These are phyloP conservation scores for Aleadryas rufinucha DNA, from an alignment of 2,113 vertebrate species.

Conservation along the genomic window DNA sequence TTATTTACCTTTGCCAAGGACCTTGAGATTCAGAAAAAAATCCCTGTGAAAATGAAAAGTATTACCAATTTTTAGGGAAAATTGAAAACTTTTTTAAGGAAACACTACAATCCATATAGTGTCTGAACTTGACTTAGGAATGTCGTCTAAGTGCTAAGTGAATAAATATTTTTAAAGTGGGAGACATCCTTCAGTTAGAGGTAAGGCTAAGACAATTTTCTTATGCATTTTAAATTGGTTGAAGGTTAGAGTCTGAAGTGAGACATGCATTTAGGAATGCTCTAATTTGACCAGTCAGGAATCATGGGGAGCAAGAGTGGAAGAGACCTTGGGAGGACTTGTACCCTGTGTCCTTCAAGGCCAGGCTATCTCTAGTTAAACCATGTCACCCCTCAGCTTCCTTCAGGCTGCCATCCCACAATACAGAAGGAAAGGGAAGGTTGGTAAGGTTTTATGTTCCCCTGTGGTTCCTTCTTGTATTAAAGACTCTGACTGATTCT, in stretches of 20 bases:
- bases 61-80: background rate
- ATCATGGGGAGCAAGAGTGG: background rate
- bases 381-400: background rate
- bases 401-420: background rate
- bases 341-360: background rate
- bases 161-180: background rate
- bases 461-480: background rate
- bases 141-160: background rate
- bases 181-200: background rate
- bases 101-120: background rate
- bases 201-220: background rate
- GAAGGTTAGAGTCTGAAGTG: background rate
- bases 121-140: background rate
- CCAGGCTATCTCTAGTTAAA: background rate
- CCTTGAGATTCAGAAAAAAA: background rate
- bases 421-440: background rate
- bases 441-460: background rate
- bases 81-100: background rate
- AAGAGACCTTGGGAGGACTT: background rate
- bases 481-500: background rate
- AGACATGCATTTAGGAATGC: background rate
- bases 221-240: background rate
- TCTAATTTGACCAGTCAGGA: background rate
- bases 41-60: background rate
- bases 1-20: slow-evolving; percentile 9